A percentile compares a stretch with the other conserved stretches of the same genome.
Conservation (phyloP, 2,797 vertebrate species). For the Chaenodraco wilsoni region DNA sequence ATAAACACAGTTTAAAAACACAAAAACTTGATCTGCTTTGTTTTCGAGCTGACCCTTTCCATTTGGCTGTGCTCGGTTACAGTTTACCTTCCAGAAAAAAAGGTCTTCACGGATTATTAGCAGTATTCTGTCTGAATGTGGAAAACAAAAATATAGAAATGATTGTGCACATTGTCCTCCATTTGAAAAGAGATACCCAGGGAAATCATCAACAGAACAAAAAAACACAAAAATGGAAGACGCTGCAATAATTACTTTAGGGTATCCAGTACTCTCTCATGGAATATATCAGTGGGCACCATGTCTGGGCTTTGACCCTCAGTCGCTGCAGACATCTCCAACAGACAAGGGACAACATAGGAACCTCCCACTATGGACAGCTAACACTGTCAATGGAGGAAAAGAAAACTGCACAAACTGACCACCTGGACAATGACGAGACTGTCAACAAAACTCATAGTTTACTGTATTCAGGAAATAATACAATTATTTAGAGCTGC, state of each 20-base stretch:
- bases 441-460: slow-evolving; percentile 10
- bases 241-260: slow-evolving; percentile 84
- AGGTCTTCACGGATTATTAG: slow-evolving; percentile 73
- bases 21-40: slow-evolving; percentile 63
- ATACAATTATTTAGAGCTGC: neutral
- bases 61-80: slow-evolving; percentile 56
- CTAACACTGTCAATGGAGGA: slow-evolving; percentile 36
- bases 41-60: slow-evolving; percentile 59
- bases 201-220: slow-evolving; percentile 85
- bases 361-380: slow-evolving; percentile 57
- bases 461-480: neutral
- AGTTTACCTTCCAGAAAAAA: slow-evolving; percentile 59
- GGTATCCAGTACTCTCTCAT: slow-evolving; percentile 82
- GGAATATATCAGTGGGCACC: slow-evolving; percentile 81
- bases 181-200: slow-evolving; percentile 83
- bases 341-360: slow-evolving; percentile 64
- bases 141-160: slow-evolving; percentile 83
- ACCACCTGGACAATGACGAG: slow-evolving; percentile 51
- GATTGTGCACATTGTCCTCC: slow-evolving; percentile 83
- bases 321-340: slow-evolving; percentile 62
- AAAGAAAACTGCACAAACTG: slow-evolving; percentile 48
- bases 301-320: slow-evolving; percentile 73
- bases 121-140: slow-evolving; percentile 62
- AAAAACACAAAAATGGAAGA: slow-evolving; percentile 70
- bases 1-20: slow-evolving; percentile 57